phyloP scores from a whole-genome alignment of 2,797 vertebrate species.

The Eidolon dupreanum region DNA sequence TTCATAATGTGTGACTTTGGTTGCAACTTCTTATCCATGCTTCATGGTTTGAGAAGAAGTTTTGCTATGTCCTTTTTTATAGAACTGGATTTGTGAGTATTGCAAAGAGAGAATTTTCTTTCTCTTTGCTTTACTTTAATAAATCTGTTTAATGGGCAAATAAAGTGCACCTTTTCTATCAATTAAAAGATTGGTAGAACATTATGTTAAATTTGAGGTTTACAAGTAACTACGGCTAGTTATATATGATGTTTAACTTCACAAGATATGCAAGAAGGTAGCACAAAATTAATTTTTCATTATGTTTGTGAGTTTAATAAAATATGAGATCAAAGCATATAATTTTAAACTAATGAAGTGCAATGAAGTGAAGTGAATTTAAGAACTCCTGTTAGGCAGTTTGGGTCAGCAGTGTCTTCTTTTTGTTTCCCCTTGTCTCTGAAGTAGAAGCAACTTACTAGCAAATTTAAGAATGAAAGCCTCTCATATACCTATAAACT shows the following conservation, averaged over 20 bases:
- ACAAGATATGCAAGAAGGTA: background rate
- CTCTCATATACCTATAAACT: background rate
- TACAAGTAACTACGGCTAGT: background rate
- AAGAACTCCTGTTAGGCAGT: background rate
- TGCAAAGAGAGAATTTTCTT: background rate
- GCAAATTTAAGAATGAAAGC: background rate
- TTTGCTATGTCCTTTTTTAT: background rate
- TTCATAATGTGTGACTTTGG: background rate
- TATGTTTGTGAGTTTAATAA: background rate
- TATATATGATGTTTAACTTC: background rate
- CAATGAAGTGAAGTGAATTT: background rate
- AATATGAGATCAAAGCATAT: background rate
- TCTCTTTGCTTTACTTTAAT: background rate
- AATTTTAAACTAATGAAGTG: constrained; percentile 13
- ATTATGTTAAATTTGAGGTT: background rate
- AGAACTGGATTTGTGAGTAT: background rate
- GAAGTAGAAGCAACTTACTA: background rate
- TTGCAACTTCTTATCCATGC: background rate
- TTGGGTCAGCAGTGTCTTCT: background rate
- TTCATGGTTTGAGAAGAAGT: background rate
- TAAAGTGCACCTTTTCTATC: background rate
- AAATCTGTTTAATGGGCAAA: background rate
- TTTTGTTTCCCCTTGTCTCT: background rate
- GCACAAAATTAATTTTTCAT: background rate
- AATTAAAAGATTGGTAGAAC: background rate